These are phyloP conservation scores for Tenualosa ilisha DNA, from an alignment of 2,797 vertebrate species.

Conservation along the genomic window DNA sequence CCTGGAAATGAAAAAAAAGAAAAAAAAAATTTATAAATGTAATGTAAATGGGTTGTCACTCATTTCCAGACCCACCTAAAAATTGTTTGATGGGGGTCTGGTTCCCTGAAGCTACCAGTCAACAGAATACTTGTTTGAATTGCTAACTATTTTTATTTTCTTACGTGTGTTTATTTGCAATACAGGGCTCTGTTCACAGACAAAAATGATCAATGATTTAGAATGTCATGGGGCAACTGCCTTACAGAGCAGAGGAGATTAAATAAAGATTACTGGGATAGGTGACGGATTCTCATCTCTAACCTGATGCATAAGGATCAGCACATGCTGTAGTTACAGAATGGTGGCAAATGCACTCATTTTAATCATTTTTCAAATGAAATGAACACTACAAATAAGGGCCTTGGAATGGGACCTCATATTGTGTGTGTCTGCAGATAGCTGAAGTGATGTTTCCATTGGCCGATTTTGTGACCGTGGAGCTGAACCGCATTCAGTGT, in stretches of 20 bases:
- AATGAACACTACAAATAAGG: neutral
- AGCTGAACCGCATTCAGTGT: conserved; percentile 82
- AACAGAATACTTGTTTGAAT: no score
- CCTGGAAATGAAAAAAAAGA: no score
- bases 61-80: no score
- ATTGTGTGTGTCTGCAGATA: conserved; percentile 73
- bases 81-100: no score
- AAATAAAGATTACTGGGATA: neutral
- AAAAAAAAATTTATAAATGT: no score
- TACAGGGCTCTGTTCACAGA: neutral
- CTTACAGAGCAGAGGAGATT: neutral
- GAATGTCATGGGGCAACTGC: neutral
- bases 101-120: no score
- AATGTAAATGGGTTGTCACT: no score
- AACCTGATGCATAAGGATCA: no score
- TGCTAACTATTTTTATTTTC: neutral
- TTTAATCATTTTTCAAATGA: no score
- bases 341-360: neutral
- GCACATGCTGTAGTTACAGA: neutral
- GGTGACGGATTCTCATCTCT: neutral
- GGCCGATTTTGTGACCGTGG: conserved; percentile 82
- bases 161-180: neutral
- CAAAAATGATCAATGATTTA: neutral
- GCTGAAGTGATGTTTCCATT: conserved; percentile 88
- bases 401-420: neutral